Evolutionary conservation across 2,888 invertebrate species (phyloP), one percentile per base, ranked within the genome.

Genomic region (Drosophila kambysellisi): DNA sequence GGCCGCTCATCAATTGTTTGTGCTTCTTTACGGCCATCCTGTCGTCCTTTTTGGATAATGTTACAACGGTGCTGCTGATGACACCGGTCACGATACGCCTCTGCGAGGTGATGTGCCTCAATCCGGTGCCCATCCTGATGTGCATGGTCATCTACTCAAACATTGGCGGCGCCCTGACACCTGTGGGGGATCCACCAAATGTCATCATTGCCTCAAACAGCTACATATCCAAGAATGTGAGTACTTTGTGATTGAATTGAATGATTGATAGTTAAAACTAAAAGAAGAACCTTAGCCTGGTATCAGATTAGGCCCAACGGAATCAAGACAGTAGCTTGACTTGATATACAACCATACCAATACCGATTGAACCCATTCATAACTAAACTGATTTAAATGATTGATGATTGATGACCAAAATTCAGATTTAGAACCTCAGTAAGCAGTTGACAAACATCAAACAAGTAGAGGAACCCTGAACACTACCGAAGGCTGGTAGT

Each of bases 121-220:
- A 98, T 92, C 98, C 98, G 0, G 96, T 97, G 0, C 97, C 97
- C 4, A 96, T 98, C 56, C 93, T 98, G 62, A 98, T 98, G 94
- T 96, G 96, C 0, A 97, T 97, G 95, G 96, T 98, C 54, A 95
- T 98, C 85, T 98, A 96, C 92, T 97, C 97, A 25, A 98, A 98
- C 89, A 97, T 98, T 63, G 98, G 98, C 0, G 98, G 98, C 0
- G 96, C 98, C 0, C 95, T 97, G 29, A 98, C 98, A 0, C 98
- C 98, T 0, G 96, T 98, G 1, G 98, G 98, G 0, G 98, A 98
- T 92, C 98, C 98, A 0, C 98, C 98, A 87, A 93, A 93, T 82
- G 93, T 93, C 58, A 92, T 93, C 51, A 93, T 93, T 56, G 93
- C 93, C 70, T 93, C 93, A 52, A 93, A 93, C 71, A 92, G 82